Base-by-base conservation (phyloP, 2,113 vertebrate species). In the Castor canadensis region DNA sequence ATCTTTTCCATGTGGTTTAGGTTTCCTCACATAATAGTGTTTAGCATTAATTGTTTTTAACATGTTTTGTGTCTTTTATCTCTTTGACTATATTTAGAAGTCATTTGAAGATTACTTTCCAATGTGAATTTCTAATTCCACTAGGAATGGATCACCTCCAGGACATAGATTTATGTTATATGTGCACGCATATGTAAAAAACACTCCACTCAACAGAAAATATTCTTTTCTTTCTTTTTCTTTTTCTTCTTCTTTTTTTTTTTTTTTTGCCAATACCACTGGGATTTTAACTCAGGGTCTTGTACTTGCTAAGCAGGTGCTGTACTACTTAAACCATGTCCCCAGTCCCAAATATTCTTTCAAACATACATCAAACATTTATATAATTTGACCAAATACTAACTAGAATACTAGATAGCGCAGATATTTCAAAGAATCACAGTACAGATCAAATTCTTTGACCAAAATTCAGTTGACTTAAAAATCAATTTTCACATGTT, bases 351-450 rank as follows among this genome's bases (percentile, higher is more conserved):
- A 69, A 66, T 30, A 22, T 81, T 89, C 56, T 86, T 52, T 93
- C 47, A 67, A 80, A 43, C 15, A 85, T 26, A 79, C 5, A 16
- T 79, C 58, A 85, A 79, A 85, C 43, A 75, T n/a, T 93, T 62
- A 4, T 45, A 58, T 49, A 95, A 71, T 71, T 84, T 80, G 64
- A 58, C 38, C 20, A 85, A 9, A 40, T 69, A 83, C 9, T n/a
- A 54, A 35, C 38, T 67, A 85, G n/a, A 9, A 40, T 69, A 83
- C 9, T n/a, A 54, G n/a, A 52, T 67, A 85, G n/a, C 22, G 16
- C 47, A 83, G 73, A 58, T 87, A 83, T 82, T 87, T 94, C 54
- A 87, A 76, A 82, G 17, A 87, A 64, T 76, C 62, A 72, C 60
- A 87, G 43, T 56, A 83, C 4, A 87, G n/a, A 87, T 13, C 10